These are phyloP conservation scores for Suricata suricatta DNA, from an alignment of 2,113 vertebrate species.

Conservation along the genomic window DNA sequence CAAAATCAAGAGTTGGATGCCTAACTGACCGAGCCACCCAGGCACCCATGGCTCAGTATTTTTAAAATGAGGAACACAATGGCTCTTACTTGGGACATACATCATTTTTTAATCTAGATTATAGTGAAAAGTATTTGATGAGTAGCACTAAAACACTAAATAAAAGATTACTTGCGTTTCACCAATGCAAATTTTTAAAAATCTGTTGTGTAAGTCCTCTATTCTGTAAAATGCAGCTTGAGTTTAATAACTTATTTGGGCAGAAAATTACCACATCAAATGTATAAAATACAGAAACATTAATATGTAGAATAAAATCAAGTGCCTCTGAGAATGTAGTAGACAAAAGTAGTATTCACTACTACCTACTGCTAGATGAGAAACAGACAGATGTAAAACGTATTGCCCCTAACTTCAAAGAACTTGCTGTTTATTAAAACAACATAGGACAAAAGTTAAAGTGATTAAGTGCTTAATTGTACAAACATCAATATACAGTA, in stretches of 20 bases:
- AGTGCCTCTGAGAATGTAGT: conserved; percentile 1
- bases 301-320: conserved; percentile 12
- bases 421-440: background rate
- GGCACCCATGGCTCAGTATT: background rate
- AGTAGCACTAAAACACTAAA: conserved; percentile 21
- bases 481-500: conserved; percentile 8
- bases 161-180: conserved; percentile 25
- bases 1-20: too few relatives aligned
- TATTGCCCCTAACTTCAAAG: background rate
- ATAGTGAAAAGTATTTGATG: background rate
- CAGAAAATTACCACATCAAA: conserved; percentile 47
- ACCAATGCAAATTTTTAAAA: background rate
- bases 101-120: background rate
- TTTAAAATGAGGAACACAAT: background rate
- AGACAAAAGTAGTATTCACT: conserved; percentile 32
- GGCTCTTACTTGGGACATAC: background rate
- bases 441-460: background rate
- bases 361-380: background rate
- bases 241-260: conserved; percentile 22
- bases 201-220: background rate
- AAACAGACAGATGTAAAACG: conserved; percentile 12
- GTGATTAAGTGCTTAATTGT: conserved; percentile 45
- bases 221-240: background rate
- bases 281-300: background rate
- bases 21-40: too few relatives aligned